Percentiles rank a stretch among this genome's conserved stretches.
phyloP scores from a whole-genome alignment of 1,140 invertebrate genomes.

The Aradophagus sp. region DNA sequence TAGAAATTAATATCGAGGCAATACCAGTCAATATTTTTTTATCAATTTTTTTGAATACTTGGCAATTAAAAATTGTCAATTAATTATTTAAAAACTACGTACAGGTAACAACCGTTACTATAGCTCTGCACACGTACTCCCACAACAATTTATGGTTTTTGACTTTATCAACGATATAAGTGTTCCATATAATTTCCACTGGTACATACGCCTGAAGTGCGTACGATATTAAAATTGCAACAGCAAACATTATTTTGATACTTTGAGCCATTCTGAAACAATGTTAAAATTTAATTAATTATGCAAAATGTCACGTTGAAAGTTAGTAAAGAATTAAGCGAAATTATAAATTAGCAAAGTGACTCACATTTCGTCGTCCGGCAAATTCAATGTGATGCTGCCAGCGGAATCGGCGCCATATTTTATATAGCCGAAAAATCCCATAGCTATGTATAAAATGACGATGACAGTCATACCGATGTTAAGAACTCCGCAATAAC shows the following conservation, averaged over 20 bases:
- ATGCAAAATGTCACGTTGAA: no score
- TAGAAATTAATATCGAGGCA: no score
- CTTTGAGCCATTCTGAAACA: conserved; percentile 76
- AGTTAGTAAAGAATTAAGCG: no score
- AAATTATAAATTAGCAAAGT: no score
- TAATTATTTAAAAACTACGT: no score
- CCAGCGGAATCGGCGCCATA: conserved; percentile 80
- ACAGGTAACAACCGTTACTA: conserved; percentile 85
- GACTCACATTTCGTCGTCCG: conserved; percentile 73
- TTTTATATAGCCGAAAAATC: conserved; percentile 86
- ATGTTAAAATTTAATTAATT: conserved; percentile 8
- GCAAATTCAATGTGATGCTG: conserved; percentile 82
- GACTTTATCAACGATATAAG: conserved; percentile 73
- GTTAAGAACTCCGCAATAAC: conserved; percentile 85
- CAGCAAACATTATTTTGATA: conserved; percentile 84
- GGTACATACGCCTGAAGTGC: conserved; percentile 92
- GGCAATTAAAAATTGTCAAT: no score
- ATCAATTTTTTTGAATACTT: no score
- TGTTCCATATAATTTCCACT: conserved; percentile 90
- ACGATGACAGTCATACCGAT: conserved; percentile 84
- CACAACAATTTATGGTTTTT: conserved; percentile 72
- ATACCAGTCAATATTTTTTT: no score
- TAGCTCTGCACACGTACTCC: conserved; percentile 82
- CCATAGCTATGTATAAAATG: conserved; percentile 83
- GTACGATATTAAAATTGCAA: conserved; percentile 89